phyloP scores from a whole-genome alignment of 2,797 vertebrate species.

The Notamacropus eugenii region DNA sequence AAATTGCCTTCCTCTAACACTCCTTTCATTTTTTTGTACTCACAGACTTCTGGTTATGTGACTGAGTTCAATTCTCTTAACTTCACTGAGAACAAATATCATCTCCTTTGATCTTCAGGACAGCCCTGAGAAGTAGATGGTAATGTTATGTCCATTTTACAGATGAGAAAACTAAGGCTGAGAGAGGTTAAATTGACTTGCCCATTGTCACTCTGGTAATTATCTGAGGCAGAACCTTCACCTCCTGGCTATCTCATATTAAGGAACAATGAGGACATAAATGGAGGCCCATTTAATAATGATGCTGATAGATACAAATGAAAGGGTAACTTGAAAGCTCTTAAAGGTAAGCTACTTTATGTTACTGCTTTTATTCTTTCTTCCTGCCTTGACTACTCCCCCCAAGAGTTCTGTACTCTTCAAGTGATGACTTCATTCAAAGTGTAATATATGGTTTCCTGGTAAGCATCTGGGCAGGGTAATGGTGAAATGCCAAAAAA shows the following conservation, averaged over 20 bases:
- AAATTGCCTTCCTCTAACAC: background rate
- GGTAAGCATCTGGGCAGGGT: background rate
- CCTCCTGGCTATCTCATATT: background rate
- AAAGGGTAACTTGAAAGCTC: background rate
- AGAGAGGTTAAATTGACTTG: background rate
- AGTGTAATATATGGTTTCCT: background rate
- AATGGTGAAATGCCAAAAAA: background rate
- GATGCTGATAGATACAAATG: background rate
- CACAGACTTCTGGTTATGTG: background rate
- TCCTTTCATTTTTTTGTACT: background rate
- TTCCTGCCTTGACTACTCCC: background rate
- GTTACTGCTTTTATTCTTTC: background rate
- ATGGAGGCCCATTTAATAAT: background rate
- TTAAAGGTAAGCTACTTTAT: background rate
- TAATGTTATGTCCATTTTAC: background rate
- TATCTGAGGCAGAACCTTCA: background rate
- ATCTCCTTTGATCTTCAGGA: background rate
- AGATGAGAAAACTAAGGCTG: conserved; percentile 2
- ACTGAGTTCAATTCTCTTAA: background rate
- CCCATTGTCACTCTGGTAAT: background rate
- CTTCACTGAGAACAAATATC: background rate
- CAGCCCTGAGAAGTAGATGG: background rate
- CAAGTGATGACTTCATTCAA: background rate
- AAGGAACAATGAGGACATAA: background rate
- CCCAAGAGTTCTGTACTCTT: background rate